Conservation (phyloP, 2,113 vertebrate genomes). For the Calyptommatus sinebrachiatus region DNA sequence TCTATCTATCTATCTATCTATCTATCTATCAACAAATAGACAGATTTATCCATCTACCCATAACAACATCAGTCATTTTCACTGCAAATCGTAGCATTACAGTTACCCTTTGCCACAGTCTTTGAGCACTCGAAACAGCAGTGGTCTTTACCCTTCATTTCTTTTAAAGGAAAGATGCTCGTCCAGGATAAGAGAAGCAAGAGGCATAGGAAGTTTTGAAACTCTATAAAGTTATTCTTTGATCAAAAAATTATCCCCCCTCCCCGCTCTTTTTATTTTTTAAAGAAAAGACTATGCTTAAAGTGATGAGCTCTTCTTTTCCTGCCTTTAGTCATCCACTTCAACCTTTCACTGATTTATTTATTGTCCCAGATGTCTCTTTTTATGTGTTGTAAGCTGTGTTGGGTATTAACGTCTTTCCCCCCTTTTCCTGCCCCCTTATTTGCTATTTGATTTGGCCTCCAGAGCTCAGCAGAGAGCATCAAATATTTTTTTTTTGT, state of each 20-base stretch:
- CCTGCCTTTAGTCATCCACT: background rate
- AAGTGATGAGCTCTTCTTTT: accelerated
- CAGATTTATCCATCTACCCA: no score
- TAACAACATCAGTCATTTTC: no score
- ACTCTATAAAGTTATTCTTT: background rate
- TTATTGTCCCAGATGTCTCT: conserved; percentile 26
- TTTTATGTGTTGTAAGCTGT: conserved; percentile 25
- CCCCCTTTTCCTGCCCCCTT: conserved; percentile 29
- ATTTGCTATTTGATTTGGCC: conserved; percentile 69
- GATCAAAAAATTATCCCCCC: background rate
- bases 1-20: no score
- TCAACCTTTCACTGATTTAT: background rate
- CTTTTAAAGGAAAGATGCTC: background rate
- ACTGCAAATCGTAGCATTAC: no score
- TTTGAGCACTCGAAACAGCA: background rate
- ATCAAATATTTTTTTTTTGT: conserved; percentile 49
- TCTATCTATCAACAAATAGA: no score
- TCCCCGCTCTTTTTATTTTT: no score
- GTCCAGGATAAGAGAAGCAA: background rate
- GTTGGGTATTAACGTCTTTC: conserved; percentile 27
- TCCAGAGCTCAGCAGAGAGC: conserved; percentile 60
- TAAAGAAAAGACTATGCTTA: accelerated
- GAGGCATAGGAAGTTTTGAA: background rate
- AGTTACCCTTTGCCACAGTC: background rate
- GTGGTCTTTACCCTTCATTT: background rate